phyloP scores from a whole-genome alignment of 2,888 invertebrate species.

The Malachius bipustulatus region DNA sequence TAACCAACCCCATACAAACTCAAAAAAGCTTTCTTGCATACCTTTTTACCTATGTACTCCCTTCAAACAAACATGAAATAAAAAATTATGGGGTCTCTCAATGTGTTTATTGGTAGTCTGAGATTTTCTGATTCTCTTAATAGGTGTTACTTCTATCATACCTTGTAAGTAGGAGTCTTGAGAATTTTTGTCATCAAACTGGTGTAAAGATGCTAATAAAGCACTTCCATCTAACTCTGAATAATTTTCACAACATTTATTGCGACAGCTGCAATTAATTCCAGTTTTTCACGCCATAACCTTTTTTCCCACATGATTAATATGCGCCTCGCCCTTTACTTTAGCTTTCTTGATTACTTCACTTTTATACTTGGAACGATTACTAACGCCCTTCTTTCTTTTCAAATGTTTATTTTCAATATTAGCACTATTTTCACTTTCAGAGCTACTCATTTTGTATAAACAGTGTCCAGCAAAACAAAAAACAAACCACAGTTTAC shows the following conservation, averaged over 20 bases:
- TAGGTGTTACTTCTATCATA: conserved; percentile 2
- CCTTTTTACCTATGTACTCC: too few relatives aligned
- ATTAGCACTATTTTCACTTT: too few relatives aligned
- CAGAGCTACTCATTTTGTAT: too few relatives aligned
- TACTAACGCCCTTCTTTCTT: too few relatives aligned
- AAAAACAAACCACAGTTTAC: background rate
- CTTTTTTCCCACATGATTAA: conserved; percentile 9
- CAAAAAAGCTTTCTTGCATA: conserved; percentile 15
- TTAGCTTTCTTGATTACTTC: conserved; percentile 10
- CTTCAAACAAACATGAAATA: conserved; percentile 5
- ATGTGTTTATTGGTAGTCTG: background rate
- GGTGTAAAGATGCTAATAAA: conserved; percentile 11
- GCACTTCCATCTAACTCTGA: conserved; percentile 14
- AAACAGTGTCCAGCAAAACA: background rate
- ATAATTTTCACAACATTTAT: conserved; percentile 12
- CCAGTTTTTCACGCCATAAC: background rate
- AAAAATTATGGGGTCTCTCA: background rate
- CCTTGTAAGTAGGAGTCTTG: conserved; percentile 3
- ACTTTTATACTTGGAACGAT: conserved; percentile 9
- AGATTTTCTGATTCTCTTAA: conserved; percentile 1
- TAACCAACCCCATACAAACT: conserved; percentile 11
- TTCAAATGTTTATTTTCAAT: too few relatives aligned
- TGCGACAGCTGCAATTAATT: conserved; percentile 13
- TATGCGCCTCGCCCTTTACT: conserved; percentile 12
- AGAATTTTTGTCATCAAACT: conserved; percentile 1